Evolutionary conservation across 2,888 invertebrate species (phyloP).

Genomic region (Agrotis segetum): DNA sequence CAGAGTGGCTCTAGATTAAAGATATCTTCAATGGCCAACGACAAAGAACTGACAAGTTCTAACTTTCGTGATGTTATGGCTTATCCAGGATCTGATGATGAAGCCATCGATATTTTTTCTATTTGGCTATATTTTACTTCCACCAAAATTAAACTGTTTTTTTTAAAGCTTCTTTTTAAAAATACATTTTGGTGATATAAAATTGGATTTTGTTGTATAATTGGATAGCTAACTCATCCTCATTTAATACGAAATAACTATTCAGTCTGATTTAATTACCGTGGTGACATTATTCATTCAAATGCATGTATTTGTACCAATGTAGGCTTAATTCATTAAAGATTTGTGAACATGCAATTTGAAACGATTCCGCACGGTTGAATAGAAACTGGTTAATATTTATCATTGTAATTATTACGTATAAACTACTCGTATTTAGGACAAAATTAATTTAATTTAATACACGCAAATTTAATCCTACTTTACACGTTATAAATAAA

Average conservation of each 20-base stretch:
- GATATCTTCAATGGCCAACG: too few relatives aligned
- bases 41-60: too few relatives aligned
- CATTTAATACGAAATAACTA: neutral
- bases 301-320: constrained; percentile 8
- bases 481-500: neutral
- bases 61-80: too few relatives aligned
- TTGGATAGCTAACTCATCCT: too few relatives aligned
- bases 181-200: too few relatives aligned
- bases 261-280: constrained; percentile 11
- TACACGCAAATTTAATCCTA: neutral
- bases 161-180: too few relatives aligned
- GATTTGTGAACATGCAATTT: constrained; percentile 29
- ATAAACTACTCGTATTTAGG: constrained; percentile 12
- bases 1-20: too few relatives aligned
- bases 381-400: neutral
- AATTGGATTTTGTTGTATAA: too few relatives aligned
- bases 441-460: neutral
- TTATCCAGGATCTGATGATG: too few relatives aligned
- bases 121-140: too few relatives aligned
- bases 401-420: neutral
- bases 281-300: constrained; percentile 11
- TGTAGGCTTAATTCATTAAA: constrained; percentile 30
- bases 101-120: too few relatives aligned
- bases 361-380: constrained; percentile 20
- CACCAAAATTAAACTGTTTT: too few relatives aligned